Conservation (phyloP, 2,113 vertebrate species). For the Indicator maculatus region DNA sequence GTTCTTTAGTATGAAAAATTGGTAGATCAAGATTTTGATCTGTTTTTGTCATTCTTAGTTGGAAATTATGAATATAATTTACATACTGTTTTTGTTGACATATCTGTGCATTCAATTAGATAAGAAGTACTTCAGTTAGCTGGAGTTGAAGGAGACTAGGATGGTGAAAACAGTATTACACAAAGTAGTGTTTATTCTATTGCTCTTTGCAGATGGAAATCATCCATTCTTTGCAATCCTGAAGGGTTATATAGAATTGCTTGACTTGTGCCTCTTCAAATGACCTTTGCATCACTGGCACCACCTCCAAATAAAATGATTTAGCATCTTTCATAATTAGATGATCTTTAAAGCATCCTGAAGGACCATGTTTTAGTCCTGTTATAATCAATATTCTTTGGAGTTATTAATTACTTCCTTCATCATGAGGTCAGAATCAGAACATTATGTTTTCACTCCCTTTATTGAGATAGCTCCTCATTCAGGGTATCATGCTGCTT, state of each 20-base stretch:
- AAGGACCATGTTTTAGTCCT: neutral
- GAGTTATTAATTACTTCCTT: neutral
- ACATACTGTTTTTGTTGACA: neutral
- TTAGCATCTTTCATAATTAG: neutral
- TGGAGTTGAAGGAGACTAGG: neutral
- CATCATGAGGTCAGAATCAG: neutral
- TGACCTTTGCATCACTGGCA: neutral
- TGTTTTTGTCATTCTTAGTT: neutral
- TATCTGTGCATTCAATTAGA: neutral
- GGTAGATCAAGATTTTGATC: neutral
- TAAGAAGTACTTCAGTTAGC: neutral
- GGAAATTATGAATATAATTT: neutral
- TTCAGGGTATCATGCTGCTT: neutral
- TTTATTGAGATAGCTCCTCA: neutral
- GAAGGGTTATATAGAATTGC: neutral
- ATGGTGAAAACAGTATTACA: neutral
- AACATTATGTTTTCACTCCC: conserved; percentile 11
- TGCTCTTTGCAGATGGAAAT: neutral
- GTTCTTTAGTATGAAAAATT: neutral
- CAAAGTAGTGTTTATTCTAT: neutral
- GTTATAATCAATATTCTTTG: neutral
- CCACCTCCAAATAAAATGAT: neutral
- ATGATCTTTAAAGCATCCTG: neutral
- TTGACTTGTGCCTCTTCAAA: neutral
- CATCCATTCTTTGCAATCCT: neutral